Percentiles rank a stretch among this genome's conserved stretches.
Conservation (phyloP, 2,797 vertebrate genomes). For the Oceanodroma leucorhoa region DNA sequence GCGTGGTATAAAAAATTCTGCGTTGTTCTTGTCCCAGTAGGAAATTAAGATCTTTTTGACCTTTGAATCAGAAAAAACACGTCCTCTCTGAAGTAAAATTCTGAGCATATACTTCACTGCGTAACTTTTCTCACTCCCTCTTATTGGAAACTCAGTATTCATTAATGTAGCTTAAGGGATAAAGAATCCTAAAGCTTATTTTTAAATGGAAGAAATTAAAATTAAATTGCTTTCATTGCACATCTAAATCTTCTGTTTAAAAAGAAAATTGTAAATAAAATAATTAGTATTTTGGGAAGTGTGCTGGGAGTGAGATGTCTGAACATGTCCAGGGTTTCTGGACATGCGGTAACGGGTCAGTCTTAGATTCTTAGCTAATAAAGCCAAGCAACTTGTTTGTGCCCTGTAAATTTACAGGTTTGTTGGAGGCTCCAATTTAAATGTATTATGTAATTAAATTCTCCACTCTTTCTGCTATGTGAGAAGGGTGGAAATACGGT, state of each 20-base stretch:
- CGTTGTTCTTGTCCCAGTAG: background rate
- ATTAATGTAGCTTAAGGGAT: background rate
- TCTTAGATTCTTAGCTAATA: background rate
- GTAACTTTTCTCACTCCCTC: background rate
- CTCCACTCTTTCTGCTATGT: background rate
- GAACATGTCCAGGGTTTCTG: background rate
- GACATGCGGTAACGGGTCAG: background rate
- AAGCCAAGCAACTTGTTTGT: background rate
- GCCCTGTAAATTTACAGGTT: background rate
- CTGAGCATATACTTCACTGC: background rate
- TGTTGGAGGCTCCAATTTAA: background rate
- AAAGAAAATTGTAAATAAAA: background rate
- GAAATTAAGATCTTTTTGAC: background rate
- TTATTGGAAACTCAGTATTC: background rate
- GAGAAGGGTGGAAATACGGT: background rate
- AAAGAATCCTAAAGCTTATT: background rate
- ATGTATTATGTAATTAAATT: background rate
- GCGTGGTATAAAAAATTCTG: background rate
- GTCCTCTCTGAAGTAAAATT: background rate
- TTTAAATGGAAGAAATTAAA: background rate
- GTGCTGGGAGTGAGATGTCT: background rate
- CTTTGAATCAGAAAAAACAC: background rate
- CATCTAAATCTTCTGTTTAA: background rate
- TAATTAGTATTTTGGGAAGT: background rate
- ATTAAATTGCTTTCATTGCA: background rate